Evolutionary conservation across 2,888 invertebrate species (phyloP), one percentile per base, ranked within the genome.

Genomic region (Leuctra nigra): DNA sequence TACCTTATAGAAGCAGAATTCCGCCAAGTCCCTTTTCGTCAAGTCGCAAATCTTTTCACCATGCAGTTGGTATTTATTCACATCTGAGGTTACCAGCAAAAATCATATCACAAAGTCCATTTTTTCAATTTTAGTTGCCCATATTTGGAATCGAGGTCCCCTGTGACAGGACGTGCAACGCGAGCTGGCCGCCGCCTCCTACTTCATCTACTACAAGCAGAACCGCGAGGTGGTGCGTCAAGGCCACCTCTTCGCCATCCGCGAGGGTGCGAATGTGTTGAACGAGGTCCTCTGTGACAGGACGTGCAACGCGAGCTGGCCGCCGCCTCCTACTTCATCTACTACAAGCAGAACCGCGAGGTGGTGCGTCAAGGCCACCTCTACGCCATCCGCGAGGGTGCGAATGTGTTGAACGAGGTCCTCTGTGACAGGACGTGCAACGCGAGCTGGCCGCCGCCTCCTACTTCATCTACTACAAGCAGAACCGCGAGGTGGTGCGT

Each of bases 191-290:
- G 77, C 76, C 0, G 77, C 78, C 1, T 77, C 81, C 0, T 77
- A 78, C 63, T 86, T 83, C 70, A 77, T 77, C 62, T 83, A 80
- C 64, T 78, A 79, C 57, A 72, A 75, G 1, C 76, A 81, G 0
- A 79, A 76, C 1, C 75, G 83, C 1, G 70, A 73, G 0, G 77
- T 87, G 47, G 80, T 85, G 0, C 77, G 77, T 11, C 79, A 86
- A 66, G 77, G 78, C 11, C 80, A 82, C 33, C 33, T 33, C 33
- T 33, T 9, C 33, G 6, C 11, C 33, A 33, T 33, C 33, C 33
- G 6, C 7, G 33, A 33, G 33, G 33, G n/a, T n/a, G n/a, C n/a
- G n/a, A n/a, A n/a, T n/a, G n/a, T n/a, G n/a, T n/a, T n/a, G n/a
- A n/a, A n/a, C 6, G 77, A 72, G n/a, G n/a, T n/a, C n/a, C n/a